A percentile compares a stretch with the other conserved stretches of the same genome.
These are phyloP conservation scores for Adelognathus sp. DNA, from an alignment of 2,888 invertebrate genomes.

Conservation along the genomic window DNA sequence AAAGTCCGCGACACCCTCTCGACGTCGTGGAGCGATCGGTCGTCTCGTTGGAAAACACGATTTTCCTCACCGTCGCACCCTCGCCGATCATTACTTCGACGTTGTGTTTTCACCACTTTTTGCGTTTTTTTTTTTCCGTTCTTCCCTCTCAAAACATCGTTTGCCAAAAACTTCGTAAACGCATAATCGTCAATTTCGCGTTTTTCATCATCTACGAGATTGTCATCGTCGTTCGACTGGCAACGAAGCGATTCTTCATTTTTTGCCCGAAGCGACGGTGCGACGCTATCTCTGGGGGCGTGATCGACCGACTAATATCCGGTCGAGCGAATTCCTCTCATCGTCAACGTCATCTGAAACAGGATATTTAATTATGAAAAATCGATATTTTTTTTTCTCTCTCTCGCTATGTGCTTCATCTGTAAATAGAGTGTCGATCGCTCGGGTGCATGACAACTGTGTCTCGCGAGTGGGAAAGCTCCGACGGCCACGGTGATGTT, in stretches of 20 bases:
- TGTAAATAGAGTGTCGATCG: background rate
- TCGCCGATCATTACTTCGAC: conserved; percentile 68
- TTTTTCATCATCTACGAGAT: background rate
- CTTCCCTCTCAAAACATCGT: conserved; percentile 14
- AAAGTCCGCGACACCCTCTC: conserved; percentile 47
- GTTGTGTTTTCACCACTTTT: conserved; percentile 10
- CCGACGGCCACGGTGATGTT: background rate
- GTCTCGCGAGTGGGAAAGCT: too few species aligned
- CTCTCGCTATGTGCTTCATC: background rate
- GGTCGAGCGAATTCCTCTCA: conserved; percentile 3
- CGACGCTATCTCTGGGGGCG: background rate
- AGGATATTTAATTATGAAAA: too few species aligned
- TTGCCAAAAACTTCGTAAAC: background rate
- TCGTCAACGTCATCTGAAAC: conserved; percentile 29
- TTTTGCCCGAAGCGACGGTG: background rate
- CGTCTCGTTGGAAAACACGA: conserved; percentile 59
- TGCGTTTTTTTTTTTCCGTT: background rate
- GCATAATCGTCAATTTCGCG: background rate
- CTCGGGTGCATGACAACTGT: too few species aligned
- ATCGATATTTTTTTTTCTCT: background rate
- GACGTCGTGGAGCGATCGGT: conserved; percentile 46
- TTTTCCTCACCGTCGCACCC: conserved; percentile 57
- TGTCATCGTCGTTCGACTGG: background rate
- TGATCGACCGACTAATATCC: background rate
- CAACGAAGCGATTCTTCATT: conserved; percentile 8